phyloP scores from a whole-genome alignment of 2,797 vertebrate species.

The Monodelphis domestica region DNA sequence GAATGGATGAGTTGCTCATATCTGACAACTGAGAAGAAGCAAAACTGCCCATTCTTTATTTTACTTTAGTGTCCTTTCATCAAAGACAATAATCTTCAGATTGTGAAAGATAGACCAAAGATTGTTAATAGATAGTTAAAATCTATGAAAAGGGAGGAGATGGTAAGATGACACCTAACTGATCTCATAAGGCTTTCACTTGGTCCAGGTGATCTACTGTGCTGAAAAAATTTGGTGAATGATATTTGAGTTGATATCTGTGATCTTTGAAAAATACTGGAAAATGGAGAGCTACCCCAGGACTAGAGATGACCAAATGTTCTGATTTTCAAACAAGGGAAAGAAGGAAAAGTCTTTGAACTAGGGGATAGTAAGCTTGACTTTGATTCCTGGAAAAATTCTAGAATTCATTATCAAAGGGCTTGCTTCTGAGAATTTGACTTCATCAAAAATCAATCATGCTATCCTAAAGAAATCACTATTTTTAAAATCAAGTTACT shows the following conservation, averaged over 20 bases:
- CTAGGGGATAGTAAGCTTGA: background rate
- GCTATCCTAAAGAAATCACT: background rate
- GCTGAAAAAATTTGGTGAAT: too few species aligned
- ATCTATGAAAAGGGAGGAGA: background rate
- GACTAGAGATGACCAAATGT: too few species aligned
- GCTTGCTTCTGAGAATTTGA: background rate
- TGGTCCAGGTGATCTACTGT: too few species aligned
- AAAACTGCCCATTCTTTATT: background rate
- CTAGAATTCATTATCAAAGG: background rate
- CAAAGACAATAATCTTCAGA: background rate
- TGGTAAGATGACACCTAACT: background rate
- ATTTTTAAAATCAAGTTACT: too few species aligned
- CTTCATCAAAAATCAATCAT: background rate
- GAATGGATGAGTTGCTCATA: background rate
- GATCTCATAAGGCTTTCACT: too few species aligned
- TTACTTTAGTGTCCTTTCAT: background rate
- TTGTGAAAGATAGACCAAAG: background rate
- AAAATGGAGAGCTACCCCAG: too few species aligned
- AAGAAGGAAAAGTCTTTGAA: too few species aligned
- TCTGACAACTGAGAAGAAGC: background rate
- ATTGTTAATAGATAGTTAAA: background rate
- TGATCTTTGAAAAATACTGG: too few species aligned
- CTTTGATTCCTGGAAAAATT: background rate
- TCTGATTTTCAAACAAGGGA: too few species aligned
- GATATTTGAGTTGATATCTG: too few species aligned